These are phyloP conservation scores for Danio tinwini DNA, from an alignment of 2,797 vertebrate genomes.

Conservation along the genomic window DNA sequence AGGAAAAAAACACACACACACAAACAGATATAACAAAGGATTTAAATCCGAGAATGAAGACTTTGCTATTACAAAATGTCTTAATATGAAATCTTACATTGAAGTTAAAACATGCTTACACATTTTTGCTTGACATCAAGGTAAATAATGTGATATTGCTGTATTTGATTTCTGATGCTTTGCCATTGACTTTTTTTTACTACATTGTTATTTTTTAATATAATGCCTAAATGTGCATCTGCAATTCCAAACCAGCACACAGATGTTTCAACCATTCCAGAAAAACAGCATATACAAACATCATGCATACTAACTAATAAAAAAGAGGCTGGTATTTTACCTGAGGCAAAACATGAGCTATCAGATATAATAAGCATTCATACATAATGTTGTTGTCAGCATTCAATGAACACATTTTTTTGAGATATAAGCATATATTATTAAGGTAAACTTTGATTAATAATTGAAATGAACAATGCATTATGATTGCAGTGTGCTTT, in stretches of 20 bases:
- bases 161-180: background rate
- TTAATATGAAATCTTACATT: background rate
- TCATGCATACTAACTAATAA: constrained; percentile 3
- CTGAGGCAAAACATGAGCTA: constrained; percentile 30
- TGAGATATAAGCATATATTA: constrained; percentile 55
- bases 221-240: no score
- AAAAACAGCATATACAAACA: background rate
- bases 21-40: background rate
- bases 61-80: background rate
- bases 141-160: background rate
- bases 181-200: background rate
- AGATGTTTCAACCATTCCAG: background rate
- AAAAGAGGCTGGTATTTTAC: constrained; percentile 18
- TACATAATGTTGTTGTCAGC: constrained; percentile 51
- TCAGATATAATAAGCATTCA: constrained; percentile 43
- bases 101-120: background rate
- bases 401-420: constrained; percentile 38
- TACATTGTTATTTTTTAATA: background rate
- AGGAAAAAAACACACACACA: no score
- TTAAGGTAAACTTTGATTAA: constrained; percentile 55
- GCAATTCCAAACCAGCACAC: background rate
- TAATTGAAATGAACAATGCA: constrained; percentile 59
- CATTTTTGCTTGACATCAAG: background rate
- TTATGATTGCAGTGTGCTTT: constrained; percentile 42
- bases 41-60: background rate